Base-by-base conservation (phyloP, 1,140 invertebrate species). In the Zaprionus taronus region DNA sequence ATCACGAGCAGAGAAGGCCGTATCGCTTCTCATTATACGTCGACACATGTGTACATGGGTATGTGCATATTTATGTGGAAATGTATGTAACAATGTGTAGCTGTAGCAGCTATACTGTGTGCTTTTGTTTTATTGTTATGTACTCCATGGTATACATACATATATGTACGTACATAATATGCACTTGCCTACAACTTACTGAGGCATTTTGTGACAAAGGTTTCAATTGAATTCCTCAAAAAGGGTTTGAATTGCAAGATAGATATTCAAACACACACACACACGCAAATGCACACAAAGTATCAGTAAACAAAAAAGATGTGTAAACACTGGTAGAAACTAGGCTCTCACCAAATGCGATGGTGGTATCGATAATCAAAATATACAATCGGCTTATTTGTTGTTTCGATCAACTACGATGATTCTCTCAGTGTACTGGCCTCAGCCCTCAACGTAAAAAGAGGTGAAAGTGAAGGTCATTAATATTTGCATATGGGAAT, bases 381-480 rank as follows among this genome's bases (percentile, higher is more conserved):
- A 47, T 20, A 24, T 24, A 24, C 47, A 22, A 20, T 11, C 4
- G 28, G 6, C 53, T 68, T 61, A 73, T 69, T 66, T 63, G 38
- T 65, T 60, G 34, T 53, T 79, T 26, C 57, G 55, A 65, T 3
- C 11, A 34, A 34, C 64, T 70, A 20, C 44, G 38, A 34, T 70
- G 34, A 77, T 56, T 70, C n/a, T 57, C 53, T 69, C 57, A 41
- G 57, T 73, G 55, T 61, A 44, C 20, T 75, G 44, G 62, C 60
- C 64, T 73, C 58, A 60, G 73, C 58, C 68, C 55, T 62, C 17
- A 44, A 51, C 31, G n/a, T 17, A 47, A 78, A 60, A 75, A 75
- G 72, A 85, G 86, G 85, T 90, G 85, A 90, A 89, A 90, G 85
- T 90, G 85, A 90, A 90, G 85, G 85, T 90, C 85, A 90, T 85